These are phyloP conservation scores for Capreolus pygargus DNA, from an alignment of 2,113 vertebrate species.

Conservation along the genomic window DNA sequence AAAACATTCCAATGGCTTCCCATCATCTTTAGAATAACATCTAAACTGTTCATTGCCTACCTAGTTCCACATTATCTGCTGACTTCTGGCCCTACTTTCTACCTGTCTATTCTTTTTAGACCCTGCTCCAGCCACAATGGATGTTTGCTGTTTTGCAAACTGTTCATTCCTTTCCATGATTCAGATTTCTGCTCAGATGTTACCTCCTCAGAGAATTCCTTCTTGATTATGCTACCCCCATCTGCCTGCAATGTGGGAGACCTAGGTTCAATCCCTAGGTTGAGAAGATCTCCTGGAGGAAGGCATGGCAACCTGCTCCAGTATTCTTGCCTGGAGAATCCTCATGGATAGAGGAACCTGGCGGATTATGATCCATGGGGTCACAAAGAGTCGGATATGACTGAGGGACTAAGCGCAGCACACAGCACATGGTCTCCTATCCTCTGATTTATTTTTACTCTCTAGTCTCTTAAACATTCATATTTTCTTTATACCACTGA, in stretches of 20 bases:
- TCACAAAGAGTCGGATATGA: not conserved
- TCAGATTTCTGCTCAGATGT: not conserved
- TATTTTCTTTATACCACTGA: not conserved
- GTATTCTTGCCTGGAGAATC: not conserved
- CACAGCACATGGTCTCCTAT: not conserved
- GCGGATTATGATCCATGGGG: not conserved
- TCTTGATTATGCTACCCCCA: not conserved
- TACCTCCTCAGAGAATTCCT: not conserved
- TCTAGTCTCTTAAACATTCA: not conserved
- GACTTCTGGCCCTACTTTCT: not conserved
- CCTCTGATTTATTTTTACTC: not conserved
- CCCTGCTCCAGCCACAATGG: not conserved
- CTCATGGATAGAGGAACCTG: not conserved
- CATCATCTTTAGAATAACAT: not conserved
- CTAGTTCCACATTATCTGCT: not conserved
- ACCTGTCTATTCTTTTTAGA: not conserved
- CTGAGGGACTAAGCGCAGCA: not conserved
- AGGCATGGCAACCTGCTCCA: not conserved
- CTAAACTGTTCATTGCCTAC: not conserved
- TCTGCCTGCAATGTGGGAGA: not conserved
- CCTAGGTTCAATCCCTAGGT: fast-evolving
- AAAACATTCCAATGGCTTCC: not conserved
- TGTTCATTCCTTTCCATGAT: not conserved
- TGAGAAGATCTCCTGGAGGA: not conserved
- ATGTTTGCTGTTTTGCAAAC: not conserved